Evolutionary conservation across 2,113 vertebrate species (phyloP), one percentile per base, ranked within the genome.

Genomic region (Turnix velox): DNA sequence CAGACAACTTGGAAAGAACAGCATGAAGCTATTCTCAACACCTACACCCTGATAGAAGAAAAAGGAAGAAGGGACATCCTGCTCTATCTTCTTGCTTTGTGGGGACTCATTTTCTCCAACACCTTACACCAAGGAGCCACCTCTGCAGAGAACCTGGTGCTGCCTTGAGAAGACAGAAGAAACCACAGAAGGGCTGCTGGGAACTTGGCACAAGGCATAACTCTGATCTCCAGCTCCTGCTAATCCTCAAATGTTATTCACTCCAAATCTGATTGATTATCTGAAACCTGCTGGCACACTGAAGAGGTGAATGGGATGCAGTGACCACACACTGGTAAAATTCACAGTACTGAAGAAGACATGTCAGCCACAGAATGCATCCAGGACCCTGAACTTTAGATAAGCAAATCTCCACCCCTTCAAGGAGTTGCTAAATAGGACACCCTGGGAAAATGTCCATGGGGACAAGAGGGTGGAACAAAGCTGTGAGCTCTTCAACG

Each of bases 131-230:
- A 54, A 76, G 28, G 7, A 93, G 33, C 23, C 18, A 40, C 23
- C 18, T 37, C 17, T 2, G 1, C 0, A 0, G 23, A 42, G 49
- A 46, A 67, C 73, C 25, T 42, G 52, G 31, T 51, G 63, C 22
- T 86, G 55, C 67, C 85, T 76, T 67, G 35, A 67, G 51, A 72
- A 69, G 42, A 78, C 45, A 75, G 54, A 23, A 87, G 45, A 76
- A 90, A 76, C 10, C 25, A 3, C 79, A 59, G 19, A 54, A 49
- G 10, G 0, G 2, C 35, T 39, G 28, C 25, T 2, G 1, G 14
- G 45, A 88, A 76, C 52, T 80, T 90, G 48, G 23, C 46, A 28
- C 4, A 14, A 77, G 78, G 30, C 22, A 31, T 4, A 4, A 57
- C 0, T 3, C 33, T 0, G 4, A 83, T 63, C 30, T 79, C 33